Conservation (phyloP, 2,888 invertebrate genomes). For the Pollenia angustigena region DNA sequence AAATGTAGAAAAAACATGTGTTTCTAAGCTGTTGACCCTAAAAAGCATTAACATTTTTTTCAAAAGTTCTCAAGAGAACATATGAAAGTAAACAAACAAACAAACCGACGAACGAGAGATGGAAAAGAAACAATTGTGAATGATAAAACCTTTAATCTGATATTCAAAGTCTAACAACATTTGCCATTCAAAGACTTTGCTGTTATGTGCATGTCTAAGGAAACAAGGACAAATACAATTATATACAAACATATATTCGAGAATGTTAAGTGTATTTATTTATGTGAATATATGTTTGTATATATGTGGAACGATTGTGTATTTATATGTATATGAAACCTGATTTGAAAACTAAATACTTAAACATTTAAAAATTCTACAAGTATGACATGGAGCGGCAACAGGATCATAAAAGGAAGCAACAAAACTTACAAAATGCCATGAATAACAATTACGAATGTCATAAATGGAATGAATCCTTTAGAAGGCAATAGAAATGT, state of each 20-base stretch:
- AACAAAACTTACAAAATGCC: slow-evolving; percentile 48
- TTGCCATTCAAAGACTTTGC: slow-evolving; percentile 6
- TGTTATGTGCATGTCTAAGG: not conserved
- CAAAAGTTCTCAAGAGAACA: slow-evolving; percentile 16
- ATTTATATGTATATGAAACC: slow-evolving; percentile 32
- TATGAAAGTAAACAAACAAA: no score
- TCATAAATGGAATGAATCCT: slow-evolving; percentile 69
- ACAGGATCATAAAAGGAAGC: slow-evolving; percentile 15
- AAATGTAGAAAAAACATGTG: slow-evolving; percentile 32
- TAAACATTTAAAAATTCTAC: slow-evolving; percentile 36
- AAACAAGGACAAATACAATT: slow-evolving; percentile 11
- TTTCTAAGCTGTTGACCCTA: slow-evolving; percentile 42
- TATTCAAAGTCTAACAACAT: slow-evolving; percentile 30
- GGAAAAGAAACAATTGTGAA: slow-evolving; percentile 40
- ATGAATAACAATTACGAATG: slow-evolving; percentile 70
- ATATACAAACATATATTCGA: not conserved
- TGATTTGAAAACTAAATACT: slow-evolving; percentile 70
- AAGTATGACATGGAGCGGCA: slow-evolving; percentile 12
- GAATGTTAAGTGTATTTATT: not conserved
- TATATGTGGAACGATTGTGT: not conserved
- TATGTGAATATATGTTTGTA: not conserved
- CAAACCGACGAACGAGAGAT: not conserved
- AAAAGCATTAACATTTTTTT: slow-evolving; percentile 47
- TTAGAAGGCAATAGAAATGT: slow-evolving; percentile 54
- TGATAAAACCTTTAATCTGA: slow-evolving; percentile 51